These are phyloP conservation scores for Drosophila subsilvestris DNA, from an alignment of 2,888 invertebrate genomes.

Conservation along the genomic window DNA sequence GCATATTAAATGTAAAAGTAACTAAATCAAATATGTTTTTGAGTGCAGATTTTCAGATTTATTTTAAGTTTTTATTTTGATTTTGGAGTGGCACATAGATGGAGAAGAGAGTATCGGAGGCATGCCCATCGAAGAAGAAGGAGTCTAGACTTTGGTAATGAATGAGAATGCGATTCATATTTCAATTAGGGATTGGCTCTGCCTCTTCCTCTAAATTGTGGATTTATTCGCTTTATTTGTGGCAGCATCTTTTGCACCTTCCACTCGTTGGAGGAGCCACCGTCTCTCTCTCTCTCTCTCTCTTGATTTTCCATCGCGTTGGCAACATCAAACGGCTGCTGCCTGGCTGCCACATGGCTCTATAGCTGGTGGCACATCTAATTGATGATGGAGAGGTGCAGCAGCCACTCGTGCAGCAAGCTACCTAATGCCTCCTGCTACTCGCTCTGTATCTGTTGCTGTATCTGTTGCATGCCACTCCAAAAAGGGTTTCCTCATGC, in stretches of 20 bases:
- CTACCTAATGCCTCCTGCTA: conserved; percentile 3
- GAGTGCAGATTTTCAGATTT: conserved; percentile 53
- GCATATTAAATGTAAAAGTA: conserved; percentile 69
- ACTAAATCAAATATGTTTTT: conserved; percentile 66
- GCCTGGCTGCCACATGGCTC: conserved; percentile 40
- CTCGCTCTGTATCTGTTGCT: conserved; percentile 22
- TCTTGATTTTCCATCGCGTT: conserved; percentile 35
- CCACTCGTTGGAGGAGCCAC: conserved; percentile 20
- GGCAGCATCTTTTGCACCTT: conserved; percentile 45
- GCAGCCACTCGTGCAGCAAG: conserved; percentile 37
- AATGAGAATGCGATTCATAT: conserved; percentile 9
- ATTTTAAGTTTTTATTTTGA: conserved; percentile 48
- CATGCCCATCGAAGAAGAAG: not conserved
- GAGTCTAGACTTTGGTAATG: not conserved
- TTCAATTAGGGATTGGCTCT: conserved; percentile 25
- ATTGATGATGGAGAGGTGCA: conserved; percentile 59
- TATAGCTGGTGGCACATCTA: conserved; percentile 57
- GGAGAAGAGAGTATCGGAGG: too few species aligned
- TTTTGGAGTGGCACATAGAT: conserved; percentile 19
- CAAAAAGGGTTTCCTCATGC: conserved; percentile 54
- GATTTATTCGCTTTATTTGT: conserved; percentile 42
- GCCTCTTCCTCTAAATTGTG: not conserved
- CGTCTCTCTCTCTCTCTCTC: conserved; percentile 21
- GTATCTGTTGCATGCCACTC: conserved; percentile 41
- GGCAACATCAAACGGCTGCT: conserved; percentile 36